Conservation (phyloP, 1,140 invertebrate genomes). For the Gyrodactylus bullatarudis region DNA sequence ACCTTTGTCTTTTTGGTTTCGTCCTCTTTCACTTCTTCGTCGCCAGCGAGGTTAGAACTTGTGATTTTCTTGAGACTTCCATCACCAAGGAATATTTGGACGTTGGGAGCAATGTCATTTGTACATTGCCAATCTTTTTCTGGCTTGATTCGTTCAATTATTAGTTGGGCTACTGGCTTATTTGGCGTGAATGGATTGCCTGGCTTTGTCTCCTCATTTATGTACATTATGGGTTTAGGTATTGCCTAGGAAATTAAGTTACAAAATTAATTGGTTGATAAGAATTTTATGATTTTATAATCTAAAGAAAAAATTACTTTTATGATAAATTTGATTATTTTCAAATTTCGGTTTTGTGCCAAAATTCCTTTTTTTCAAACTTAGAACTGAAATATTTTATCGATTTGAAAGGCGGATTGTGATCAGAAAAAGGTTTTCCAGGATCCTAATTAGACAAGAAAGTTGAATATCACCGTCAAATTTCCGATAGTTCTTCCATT, state of each 20-base stretch:
- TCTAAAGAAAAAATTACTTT: background rate
- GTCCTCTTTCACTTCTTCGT: no score
- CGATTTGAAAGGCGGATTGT: no score
- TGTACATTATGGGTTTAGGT: background rate
- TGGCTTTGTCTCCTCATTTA: background rate
- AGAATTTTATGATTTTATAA: background rate
- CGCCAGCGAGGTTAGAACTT: no score
- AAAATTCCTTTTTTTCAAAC: no score
- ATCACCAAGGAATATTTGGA: background rate
- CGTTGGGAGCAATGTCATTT: background rate
- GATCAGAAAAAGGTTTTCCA: no score
- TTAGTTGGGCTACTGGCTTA: background rate
- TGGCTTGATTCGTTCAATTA: background rate
- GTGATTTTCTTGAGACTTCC: background rate
- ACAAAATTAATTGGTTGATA: background rate
- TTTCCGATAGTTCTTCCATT: no score
- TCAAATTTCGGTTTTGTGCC: no score
- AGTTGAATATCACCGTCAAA: no score
- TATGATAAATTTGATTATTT: no score
- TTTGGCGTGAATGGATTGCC: background rate
- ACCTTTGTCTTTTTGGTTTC: background rate
- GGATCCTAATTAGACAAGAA: no score
- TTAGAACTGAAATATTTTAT: no score
- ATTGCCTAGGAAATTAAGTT: background rate
- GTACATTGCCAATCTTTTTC: constrained; percentile 2